Base-by-base conservation (phyloP, 1,140 invertebrate species). In the Portunus trituberculatus region DNA sequence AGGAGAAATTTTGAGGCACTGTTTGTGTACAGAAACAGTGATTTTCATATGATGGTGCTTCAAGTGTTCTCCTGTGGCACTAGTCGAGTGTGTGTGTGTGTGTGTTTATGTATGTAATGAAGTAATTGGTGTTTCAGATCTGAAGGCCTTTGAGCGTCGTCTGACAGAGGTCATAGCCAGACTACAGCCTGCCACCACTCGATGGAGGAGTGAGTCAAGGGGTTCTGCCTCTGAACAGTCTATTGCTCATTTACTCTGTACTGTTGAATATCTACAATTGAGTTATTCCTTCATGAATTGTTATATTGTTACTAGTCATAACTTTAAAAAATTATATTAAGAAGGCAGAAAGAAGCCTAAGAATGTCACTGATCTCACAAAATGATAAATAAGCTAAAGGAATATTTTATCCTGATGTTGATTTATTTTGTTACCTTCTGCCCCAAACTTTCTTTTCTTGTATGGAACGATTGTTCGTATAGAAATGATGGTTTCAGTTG, bases 161-260 rank as follows among this genome's bases (percentile, higher is more conserved):
- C 97, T 99, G 3, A 99, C 99, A 10, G 99, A 99, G 98, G 99
- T 99, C n/a, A 99, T 99, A 97, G 98, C 98, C 96, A 99, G 98
- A 97, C 97, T 99, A 95, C 98, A 99, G 96, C 99, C 99, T 90
- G 98, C 98, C 89, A 99, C 99, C 93, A 98, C 98, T 96, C 97
- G 99, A 97, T 99, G 99, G 99, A 98, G 99, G 98, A 98, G 98
- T 99, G 97, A 96, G 96, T 96, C 29, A 10, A 32, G 12, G 45
- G 6, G 32, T 52, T 52, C 28, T 14, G 8, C 12, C 4, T 76
- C 4, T 31, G 82, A 16, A 32, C 14, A 67, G 76, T 0, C 8
- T 28, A 29, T 92, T 32, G 14, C 39, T 14, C n/a, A 67, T 14
- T 91, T 59, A 91, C 6, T 48, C 0, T 16, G 20, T 76, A 10